phyloP scores from a whole-genome alignment of 1,140 invertebrate genomes.

The Bradysia coprophila region DNA sequence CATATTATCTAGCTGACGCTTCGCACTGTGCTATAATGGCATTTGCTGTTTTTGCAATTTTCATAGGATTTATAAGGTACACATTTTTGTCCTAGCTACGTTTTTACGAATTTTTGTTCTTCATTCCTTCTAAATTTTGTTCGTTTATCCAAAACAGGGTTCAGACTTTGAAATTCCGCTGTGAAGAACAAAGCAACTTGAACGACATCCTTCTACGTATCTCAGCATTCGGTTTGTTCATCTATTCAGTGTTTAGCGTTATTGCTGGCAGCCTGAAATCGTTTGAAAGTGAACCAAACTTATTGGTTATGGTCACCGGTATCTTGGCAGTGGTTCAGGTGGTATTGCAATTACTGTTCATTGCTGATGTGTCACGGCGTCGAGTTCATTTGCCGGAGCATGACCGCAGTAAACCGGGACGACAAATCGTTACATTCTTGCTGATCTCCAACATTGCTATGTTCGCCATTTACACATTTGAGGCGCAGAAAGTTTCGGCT shows the following conservation, averaged over 20 bases:
- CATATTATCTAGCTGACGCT: slow-evolving; percentile 77
- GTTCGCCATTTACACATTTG: slow-evolving; percentile 93
- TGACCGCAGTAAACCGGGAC: slow-evolving; percentile 80
- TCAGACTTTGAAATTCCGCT: slow-evolving; percentile 70
- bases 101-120: too few species aligned
- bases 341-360: slow-evolving; percentile 82
- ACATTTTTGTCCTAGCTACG: slow-evolving; percentile 7
- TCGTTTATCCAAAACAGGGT: slow-evolving; percentile 49
- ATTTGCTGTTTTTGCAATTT: slow-evolving; percentile 70
- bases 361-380: slow-evolving; percentile 80
- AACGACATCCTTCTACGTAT: slow-evolving; percentile 81
- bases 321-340: slow-evolving; percentile 71
- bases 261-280: slow-evolving; percentile 72
- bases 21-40: slow-evolving; percentile 77
- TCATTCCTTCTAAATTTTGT: background rate
- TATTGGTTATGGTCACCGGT: slow-evolving; percentile 78
- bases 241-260: slow-evolving; percentile 83
- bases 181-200: slow-evolving; percentile 70
- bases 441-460: slow-evolving; percentile 88
- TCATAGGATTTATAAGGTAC: slow-evolving; percentile 74
- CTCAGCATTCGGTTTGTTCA: slow-evolving; percentile 79
- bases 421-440: slow-evolving; percentile 88
- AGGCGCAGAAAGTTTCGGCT: slow-evolving; percentile 79
- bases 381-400: slow-evolving; percentile 80
- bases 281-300: slow-evolving; percentile 66